Evolutionary conservation across 2,888 invertebrate species (phyloP), one percentile per base, ranked within the genome.

Genomic region (Dicycla oo): DNA sequence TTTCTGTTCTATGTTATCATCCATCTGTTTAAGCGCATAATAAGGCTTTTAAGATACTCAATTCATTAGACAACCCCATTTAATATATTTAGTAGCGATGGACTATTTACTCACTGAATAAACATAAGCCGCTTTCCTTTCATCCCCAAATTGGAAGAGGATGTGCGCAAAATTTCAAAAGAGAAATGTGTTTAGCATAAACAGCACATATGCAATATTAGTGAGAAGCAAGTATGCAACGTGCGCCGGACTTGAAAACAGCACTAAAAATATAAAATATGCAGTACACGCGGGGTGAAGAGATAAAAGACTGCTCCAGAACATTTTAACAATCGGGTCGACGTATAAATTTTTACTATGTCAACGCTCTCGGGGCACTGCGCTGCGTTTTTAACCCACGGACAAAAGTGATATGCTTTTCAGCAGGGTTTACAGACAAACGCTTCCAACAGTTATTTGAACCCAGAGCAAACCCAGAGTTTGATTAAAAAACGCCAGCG

Each of bases 251-350:
- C 65, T 51, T 57, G 57, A 58, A 66, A 69, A 73, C 26, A 53
- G 60, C 65, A 68, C 56, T 68, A 71, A 64, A 83, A 78, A 75
- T 65, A 66, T 85, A 57, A 83, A 84, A 76, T 80, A 84, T 84
- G 58, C 82, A 84, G 54, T 47, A 40, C 54, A 67, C 61, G 67
- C 64, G 53, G 34, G 66, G 57, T 62, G 61, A 58, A 56, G 45
- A 78, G 69, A 83, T 84, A 85, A 86, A 81, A 77, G 53, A 71
- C 65, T 63, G 66, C 78, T 73, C 74, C 78, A 77, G 82, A 85
- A 82, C 80, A 86, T 81, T 85, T 84, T 76, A 84, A 87, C 86
- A 90, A 88, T 86, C 84, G 84, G 90, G 89, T 89, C 88, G 88
- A 74, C 58, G 86, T 83, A 88, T 91, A 91, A 80, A 88, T 88